Base-by-base conservation (phyloP, 1,140 invertebrate genomes). In the Hylaeus volcanicus region DNA sequence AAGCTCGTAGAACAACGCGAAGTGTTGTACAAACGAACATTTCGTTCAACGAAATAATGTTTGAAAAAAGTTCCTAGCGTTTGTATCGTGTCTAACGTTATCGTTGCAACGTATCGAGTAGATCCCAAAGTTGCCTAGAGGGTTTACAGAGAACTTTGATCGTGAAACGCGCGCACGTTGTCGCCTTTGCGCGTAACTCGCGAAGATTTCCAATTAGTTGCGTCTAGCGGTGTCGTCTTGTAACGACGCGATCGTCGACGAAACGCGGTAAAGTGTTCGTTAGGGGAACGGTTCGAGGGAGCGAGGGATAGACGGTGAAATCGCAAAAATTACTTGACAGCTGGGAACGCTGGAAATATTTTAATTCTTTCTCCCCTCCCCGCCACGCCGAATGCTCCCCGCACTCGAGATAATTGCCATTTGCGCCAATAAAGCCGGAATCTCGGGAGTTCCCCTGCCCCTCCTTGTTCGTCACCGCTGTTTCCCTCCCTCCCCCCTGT, bases 371-470 rank as follows among this genome's bases (percentile, higher is more conserved):
- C 75, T 66, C 61, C 74, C 51, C 75, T 66, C 61, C 74, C 45
- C 26, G 26, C 26, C 0, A 26, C 26, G 26, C 45, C 83, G 66
- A 86, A 86, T 75, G 58, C 76, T 86, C 79, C 72, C 55, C 66
- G 58, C 58, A 81, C 85, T 86, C 72, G 85, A 84, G 78, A 80
- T 87, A 87, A 87, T 86, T 86, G 85, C 82, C 74, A 87, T 87
- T 87, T 87, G 81, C 71, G 65, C 77, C 86, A 84, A 86, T 87
- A 87, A 83, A 87, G 77, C 78, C 64, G 81, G 64, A 45, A 83
- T 80, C 81, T 83, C 85, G 63, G 48, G 51, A 48, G 68, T 63
- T 74, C 63, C 78, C 71, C 51, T 63, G 41, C 15, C 45, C 75
- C 53, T 65, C 53, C 41, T 45, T 48, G 45, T 41, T 53, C 76